Evolutionary conservation across 2,113 vertebrate genomes (phyloP), one percentile per base, ranked within the genome.

Genomic region (Macrotus californicus): DNA sequence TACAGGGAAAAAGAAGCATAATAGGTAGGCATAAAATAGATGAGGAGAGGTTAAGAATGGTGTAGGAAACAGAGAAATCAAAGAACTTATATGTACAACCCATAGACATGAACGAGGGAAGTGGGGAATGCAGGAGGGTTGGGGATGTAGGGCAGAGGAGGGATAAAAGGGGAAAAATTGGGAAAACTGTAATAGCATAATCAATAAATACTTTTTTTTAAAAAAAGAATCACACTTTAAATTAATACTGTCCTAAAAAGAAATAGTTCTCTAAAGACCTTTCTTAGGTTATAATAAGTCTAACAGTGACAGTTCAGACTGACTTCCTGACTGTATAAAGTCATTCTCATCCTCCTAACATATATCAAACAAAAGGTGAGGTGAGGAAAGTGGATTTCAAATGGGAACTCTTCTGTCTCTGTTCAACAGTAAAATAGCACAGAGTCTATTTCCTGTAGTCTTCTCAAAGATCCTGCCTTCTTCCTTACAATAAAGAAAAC

Each of bases 361-460:
- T 91, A 48, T 67, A 43, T 77, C 46, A 96, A 89, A 76, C 43
- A 54, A 86, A 29, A 94, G 7, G 7, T 50, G n/a, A 85, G 72
- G 70, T 54, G 4, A 96, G 36, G 16, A 77, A 87, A 91, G 43
- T 41, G 3, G 5, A n/a, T 84, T 94, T 81, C 80, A 87, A 72
- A 84, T 26, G 14, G 16, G 31, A 96, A 96, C 16, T 80, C 4
- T 73, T 64, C 12, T 85, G 82, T 14, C 46, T 93, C 52, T 83
- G 36, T 79, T 69, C 72, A 95, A 95, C 5, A 79, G 69, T 76
- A 84, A 88, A 39, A 90, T 0, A 70, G 48, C 39, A 83, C 10
- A 94, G 18, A 86, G 80, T 56, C 54, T n/a, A 97, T 76, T 95
- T 95, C 39, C 73, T 83, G 13, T 36, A 64, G 39, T 72, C 48